These are phyloP conservation scores for Drosophila mayri DNA, from an alignment of 1,140 invertebrate genomes.

Conservation along the genomic window DNA sequence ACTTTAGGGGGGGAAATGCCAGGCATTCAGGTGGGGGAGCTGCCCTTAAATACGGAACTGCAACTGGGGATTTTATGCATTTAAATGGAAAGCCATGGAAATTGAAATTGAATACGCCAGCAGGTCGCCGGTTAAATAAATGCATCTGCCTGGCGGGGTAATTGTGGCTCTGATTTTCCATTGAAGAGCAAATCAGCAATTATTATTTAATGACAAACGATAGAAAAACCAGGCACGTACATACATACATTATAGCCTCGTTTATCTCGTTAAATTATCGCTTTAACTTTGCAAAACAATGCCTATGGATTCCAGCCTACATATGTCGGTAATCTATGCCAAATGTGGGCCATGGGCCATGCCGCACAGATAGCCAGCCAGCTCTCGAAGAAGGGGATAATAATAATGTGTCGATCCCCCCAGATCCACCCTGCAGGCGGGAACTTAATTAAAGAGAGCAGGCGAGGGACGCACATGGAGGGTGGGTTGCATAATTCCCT, in stretches of 20 bases:
- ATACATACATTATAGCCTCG: not conserved
- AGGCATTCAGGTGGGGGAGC: slow-evolving; percentile 3
- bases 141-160: too few relatives aligned
- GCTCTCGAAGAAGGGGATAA: not conserved
- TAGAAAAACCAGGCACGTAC: not conserved
- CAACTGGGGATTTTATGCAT: slow-evolving; percentile 15
- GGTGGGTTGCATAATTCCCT: not conserved
- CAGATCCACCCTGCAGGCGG: not conserved
- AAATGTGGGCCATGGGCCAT: slow-evolving; percentile 25
- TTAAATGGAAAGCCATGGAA: slow-evolving; percentile 7
- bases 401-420: not conserved
- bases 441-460: slow-evolving; percentile 8
- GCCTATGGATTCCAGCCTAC: slow-evolving; percentile 15
- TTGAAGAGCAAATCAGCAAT: not conserved
- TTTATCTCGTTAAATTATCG: not conserved
- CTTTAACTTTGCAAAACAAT: slow-evolving; percentile 9
- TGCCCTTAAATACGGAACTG: slow-evolving; percentile 1
- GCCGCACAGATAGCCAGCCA: not conserved
- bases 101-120: slow-evolving; percentile 1
- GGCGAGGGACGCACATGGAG: not conserved
- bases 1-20: slow-evolving; percentile 2
- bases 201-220: not conserved
- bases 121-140: too few relatives aligned
- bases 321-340: slow-evolving; percentile 29
- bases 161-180: not conserved